Percentiles rank a stretch among this genome's conserved stretches.
Evolutionary conservation across 2,113 vertebrate genomes (phyloP).

Genomic region (Neotoma lepida): DNA sequence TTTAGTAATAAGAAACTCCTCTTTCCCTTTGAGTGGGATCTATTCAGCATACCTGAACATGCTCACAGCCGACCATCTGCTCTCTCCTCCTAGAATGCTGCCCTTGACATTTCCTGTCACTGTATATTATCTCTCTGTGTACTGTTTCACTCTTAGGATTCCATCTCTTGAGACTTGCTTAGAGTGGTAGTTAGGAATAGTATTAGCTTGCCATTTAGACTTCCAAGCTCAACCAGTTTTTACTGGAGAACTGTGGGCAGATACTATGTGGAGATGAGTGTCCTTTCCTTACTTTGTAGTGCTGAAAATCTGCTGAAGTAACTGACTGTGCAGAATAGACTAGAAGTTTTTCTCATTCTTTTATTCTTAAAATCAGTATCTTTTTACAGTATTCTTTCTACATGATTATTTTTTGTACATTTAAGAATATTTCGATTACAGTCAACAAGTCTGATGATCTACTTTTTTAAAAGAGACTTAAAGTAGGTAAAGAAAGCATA

Average conservation of each 20-base stretch:
- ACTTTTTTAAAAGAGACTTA: slow-evolving; percentile 73
- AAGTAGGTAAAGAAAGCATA: slow-evolving; percentile 70
- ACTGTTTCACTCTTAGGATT: slow-evolving; percentile 54
- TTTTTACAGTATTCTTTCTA: slow-evolving; percentile 84
- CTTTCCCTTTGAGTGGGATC: slow-evolving; percentile 80
- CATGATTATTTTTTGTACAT: slow-evolving; percentile 85
- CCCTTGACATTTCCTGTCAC: slow-evolving; percentile 72
- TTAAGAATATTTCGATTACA: slow-evolving; percentile 83
- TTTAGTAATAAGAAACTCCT: slow-evolving; percentile 75
- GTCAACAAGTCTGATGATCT: slow-evolving; percentile 80
- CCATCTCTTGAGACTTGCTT: slow-evolving; percentile 66
- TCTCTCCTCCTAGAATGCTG: slow-evolving; percentile 69
- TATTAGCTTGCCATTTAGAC: slow-evolving; percentile 72
- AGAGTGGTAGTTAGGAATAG: slow-evolving; percentile 74
- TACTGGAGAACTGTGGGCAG: slow-evolving; percentile 59
- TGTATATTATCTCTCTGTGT: slow-evolving; percentile 60
- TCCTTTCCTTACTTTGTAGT: slow-evolving; percentile 76
- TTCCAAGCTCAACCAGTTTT: slow-evolving; percentile 75
- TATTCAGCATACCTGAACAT: slow-evolving; percentile 84
- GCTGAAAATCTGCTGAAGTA: slow-evolving; percentile 77
- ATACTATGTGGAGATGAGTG: slow-evolving; percentile 74
- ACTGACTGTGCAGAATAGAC: slow-evolving; percentile 81
- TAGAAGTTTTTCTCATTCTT: slow-evolving; percentile 78
- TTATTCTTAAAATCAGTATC: slow-evolving; percentile 79
- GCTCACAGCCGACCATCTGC: slow-evolving; percentile 79